Conservation (phyloP, 2,797 vertebrate genomes). For the Urocyon cinereoargenteus region DNA sequence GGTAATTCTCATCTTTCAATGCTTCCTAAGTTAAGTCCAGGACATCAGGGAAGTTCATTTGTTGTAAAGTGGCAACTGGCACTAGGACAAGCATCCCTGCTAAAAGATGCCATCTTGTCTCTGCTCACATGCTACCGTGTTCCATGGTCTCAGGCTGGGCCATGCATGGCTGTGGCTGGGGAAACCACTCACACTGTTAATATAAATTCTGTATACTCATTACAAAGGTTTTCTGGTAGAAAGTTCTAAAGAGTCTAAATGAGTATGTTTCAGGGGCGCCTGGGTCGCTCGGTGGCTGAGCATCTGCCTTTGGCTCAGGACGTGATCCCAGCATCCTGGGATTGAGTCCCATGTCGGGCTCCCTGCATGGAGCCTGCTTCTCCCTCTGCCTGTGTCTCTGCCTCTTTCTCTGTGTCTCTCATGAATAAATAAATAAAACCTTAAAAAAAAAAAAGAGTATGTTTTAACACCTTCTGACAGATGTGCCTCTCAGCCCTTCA, state of each 20-base stretch:
- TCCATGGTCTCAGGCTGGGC: neutral
- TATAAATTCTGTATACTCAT: accelerated
- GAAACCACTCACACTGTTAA: accelerated
- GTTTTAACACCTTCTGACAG: neutral
- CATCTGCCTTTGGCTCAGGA: too few species aligned
- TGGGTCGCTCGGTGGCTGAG: too few species aligned
- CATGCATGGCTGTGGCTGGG: accelerated
- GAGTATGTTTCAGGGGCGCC: too few species aligned
- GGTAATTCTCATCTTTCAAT: neutral
- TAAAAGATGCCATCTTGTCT: accelerated
- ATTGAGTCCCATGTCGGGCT: too few species aligned
- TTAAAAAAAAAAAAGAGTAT: too few species aligned
- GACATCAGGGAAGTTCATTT: neutral
- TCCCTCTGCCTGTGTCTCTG: too few species aligned
- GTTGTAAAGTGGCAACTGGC: neutral
- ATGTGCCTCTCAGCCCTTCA: neutral
- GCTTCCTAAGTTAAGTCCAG: neutral
- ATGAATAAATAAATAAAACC: too few species aligned
- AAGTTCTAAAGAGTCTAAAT: neutral
- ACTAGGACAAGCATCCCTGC: neutral
- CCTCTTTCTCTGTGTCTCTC: too few species aligned
- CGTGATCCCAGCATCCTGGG: too few species aligned
- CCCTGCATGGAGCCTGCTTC: too few species aligned
- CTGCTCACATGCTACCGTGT: neutral
- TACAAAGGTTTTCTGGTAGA: too few species aligned